These are phyloP conservation scores for Argyra leucocephala DNA, from an alignment of 2,888 invertebrate species.

Conservation along the genomic window DNA sequence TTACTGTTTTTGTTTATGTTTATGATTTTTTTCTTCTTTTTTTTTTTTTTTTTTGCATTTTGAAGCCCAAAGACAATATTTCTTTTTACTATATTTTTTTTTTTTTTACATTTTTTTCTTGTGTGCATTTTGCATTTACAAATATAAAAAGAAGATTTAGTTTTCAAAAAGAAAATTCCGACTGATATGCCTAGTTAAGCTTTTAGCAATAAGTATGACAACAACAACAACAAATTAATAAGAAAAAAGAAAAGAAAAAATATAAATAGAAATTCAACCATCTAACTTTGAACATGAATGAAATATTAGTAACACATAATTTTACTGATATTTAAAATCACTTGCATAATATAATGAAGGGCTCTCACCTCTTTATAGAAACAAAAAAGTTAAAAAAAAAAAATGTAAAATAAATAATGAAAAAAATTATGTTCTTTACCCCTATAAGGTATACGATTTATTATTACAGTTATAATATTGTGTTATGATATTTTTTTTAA, in stretches of 20 bases:
- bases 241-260: neutral
- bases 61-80: neutral
- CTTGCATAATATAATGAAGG: neutral
- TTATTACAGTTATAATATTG: too few species aligned
- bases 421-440: too few species aligned
- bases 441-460: too few species aligned
- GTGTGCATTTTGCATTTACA: neutral
- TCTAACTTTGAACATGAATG: too few species aligned
- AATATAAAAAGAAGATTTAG: neutral
- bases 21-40: neutral
- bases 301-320: neutral
- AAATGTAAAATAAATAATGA: too few species aligned
- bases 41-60: neutral
- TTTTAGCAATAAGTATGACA: neutral
- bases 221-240: neutral
- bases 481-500: too few species aligned
- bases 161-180: slow-evolving; percentile 1
- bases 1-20: neutral
- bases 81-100: neutral
- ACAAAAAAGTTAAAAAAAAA: too few species aligned
- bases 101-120: too few species aligned
- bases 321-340: slow-evolving; percentile 2
- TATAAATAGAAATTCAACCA: neutral
- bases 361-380: too few species aligned
- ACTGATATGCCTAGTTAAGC: slow-evolving; percentile 2